Percentiles rank a stretch among this genome's conserved stretches.
phyloP scores from a whole-genome alignment of 2,888 invertebrate species.

The Ellobium chinense region DNA sequence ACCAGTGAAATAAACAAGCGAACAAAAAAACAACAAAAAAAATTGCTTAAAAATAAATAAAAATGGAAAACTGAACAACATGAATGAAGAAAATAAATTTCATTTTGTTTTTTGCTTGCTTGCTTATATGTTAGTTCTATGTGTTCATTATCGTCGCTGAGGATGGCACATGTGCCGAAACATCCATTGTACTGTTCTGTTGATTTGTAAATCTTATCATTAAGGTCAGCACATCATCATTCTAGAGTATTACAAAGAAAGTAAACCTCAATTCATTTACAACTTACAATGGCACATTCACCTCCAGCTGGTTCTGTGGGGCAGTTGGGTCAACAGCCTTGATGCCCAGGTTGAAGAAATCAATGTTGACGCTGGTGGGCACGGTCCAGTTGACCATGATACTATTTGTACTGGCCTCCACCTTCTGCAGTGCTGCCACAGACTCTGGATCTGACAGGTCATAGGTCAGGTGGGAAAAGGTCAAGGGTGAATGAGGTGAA shows the following conservation, averaged over 20 bases:
- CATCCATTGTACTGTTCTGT: too few species aligned
- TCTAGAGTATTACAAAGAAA: too few species aligned
- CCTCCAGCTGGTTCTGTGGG: neutral
- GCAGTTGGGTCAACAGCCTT: slow-evolving; percentile 5
- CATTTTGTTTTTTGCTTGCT: neutral
- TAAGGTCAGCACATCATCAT: too few species aligned
- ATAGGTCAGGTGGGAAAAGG: neutral
- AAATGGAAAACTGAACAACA: too few species aligned
- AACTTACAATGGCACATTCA: slow-evolving; percentile 19
- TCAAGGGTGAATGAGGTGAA: neutral
- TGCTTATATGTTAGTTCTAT: neutral
- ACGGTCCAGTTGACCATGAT: slow-evolving; percentile 54
- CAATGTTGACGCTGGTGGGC: slow-evolving; percentile 41
- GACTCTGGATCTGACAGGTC: slow-evolving; percentile 48
- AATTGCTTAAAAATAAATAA: too few species aligned
- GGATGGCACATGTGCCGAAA: too few species aligned
- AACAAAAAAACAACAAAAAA: too few species aligned
- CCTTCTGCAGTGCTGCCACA: slow-evolving; percentile 52
- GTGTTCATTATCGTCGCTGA: neutral
- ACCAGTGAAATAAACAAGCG: too few species aligned
- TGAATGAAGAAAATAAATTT: too few species aligned
- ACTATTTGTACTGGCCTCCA: slow-evolving; percentile 38
- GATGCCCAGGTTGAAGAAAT: slow-evolving; percentile 46
- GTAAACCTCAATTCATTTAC: neutral
- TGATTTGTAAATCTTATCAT: too few species aligned